A percentile compares a stretch with the other conserved stretches of the same genome.
phyloP scores from a whole-genome alignment of 1,140 invertebrate genomes.

The Magallana angulata region DNA sequence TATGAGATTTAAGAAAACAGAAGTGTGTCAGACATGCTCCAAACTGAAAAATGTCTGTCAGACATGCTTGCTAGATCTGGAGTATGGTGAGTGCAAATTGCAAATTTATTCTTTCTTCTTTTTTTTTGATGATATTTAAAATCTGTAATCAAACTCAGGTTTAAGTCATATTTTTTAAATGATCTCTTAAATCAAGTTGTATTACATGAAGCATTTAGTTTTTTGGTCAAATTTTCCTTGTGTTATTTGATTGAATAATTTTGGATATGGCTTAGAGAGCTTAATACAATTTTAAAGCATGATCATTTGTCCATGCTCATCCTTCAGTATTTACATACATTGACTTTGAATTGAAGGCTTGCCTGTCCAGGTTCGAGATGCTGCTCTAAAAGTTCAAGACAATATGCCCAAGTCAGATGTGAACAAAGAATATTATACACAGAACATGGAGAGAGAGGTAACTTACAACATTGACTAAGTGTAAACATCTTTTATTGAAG shows the following conservation, averaged over 20 bases:
- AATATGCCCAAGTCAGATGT: constrained; percentile 98
- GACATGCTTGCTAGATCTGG: constrained; percentile 97
- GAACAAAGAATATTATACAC: constrained; percentile 99
- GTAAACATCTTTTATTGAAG: no score
- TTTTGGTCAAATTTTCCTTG: no score
- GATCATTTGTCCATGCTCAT: no score
- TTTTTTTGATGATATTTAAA: background rate
- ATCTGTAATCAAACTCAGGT: background rate
- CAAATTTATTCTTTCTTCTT: background rate
- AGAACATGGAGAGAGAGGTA: constrained; percentile 83
- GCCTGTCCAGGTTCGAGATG: constrained; percentile 91
- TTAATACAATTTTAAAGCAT: no score
- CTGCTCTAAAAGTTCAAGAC: constrained; percentile 95
- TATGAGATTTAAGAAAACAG: constrained; percentile 99
- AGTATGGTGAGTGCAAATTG: constrained; percentile 87
- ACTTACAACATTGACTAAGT: no score
- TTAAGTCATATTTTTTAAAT: background rate
- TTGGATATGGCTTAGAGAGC: no score
- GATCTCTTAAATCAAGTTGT: background rate
- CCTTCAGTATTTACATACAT: no score
- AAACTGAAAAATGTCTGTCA: constrained; percentile 99
- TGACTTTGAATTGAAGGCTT: constrained; percentile 77
- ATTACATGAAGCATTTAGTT: background rate
- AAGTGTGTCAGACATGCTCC: constrained; percentile 99
- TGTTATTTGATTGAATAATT: no score